Base-by-base conservation (phyloP, 2,888 invertebrate species). In the Helobdella robusta region DNA sequence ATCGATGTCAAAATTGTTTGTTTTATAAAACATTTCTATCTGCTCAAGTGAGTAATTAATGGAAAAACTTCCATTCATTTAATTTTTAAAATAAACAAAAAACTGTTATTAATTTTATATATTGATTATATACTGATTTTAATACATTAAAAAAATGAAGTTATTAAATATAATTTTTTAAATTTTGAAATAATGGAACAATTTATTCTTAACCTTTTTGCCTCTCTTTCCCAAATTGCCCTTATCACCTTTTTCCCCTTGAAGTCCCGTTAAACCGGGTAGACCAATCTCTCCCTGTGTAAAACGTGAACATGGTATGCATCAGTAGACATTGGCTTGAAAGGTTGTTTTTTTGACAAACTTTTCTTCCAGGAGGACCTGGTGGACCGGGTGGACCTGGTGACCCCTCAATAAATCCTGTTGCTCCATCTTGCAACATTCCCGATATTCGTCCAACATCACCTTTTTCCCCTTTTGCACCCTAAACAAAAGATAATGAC, bases 391-490 rank as follows among this genome's bases (percentile, higher is more conserved):
- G 56, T 56, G 56, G 56, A 30, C 56, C 56, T 56, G 56, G 56
- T 6, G 56, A 32, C n/a, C 56, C 56, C 32, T 56, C 56, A 56
- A 56, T 56, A 56, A 56, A 56, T 30, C 28, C 56, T 56, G 56
- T 56, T 11, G 56, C 18, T 18, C 56, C 56, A 56, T 56, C 56
- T n/a, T 30, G 28, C 30, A 30, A 28, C 8, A 32, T 56, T 8
- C 56, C 56, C 6, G 56, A 56, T 25, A 56, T 56, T 30, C 56
- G 3, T n/a, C 56, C 56, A 30, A 28, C 32, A 30, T 56, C 56
- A 6, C 56, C 56, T 56, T 56, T 56, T n/a, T 56, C 56, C n/a
- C 56, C 56, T 56, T 56, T 56, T 6, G 56, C 56, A 11, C 56
- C 56, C 56, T 56, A 30, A 56, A 56, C 28, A 28, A 25, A 2